Conservation (phyloP, 2,888 invertebrate genomes). For the Ichneumoninae sp. region DNA sequence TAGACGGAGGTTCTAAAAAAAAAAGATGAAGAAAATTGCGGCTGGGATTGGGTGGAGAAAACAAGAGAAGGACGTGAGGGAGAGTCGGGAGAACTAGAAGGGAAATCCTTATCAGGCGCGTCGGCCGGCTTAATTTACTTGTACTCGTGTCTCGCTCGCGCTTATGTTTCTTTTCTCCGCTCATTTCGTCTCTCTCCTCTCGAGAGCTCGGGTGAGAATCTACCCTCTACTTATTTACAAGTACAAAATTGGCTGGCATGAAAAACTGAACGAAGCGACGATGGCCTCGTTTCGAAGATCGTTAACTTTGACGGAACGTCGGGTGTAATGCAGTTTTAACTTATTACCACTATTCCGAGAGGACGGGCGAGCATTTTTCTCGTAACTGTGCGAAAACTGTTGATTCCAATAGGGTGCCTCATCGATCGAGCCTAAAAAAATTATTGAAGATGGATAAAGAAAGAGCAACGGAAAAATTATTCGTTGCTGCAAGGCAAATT, state of each 20-base stretch:
- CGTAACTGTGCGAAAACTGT: not conserved
- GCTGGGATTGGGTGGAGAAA: constrained; percentile 47
- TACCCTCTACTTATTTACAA: constrained; percentile 89
- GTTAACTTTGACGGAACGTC: constrained; percentile 67
- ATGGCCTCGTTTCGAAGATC: constrained; percentile 65
- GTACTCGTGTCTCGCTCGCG: constrained; percentile 85
- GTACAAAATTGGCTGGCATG: constrained; percentile 75
- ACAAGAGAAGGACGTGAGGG: constrained; percentile 61
- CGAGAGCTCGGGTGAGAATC: constrained; percentile 81
- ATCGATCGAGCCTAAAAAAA: no score
- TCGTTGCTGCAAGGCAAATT: no score
- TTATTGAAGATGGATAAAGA: not conserved
- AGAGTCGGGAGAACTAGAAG: constrained; percentile 77
- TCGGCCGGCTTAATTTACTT: constrained; percentile 92
- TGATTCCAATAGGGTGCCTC: not conserved
- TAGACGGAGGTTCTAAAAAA: constrained; percentile 73
- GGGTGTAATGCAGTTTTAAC: constrained; percentile 66
- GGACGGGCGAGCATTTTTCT: constrained; percentile 11
- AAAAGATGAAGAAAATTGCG: constrained; percentile 56
- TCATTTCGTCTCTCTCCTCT: constrained; percentile 81
- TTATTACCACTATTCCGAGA: constrained; percentile 60
- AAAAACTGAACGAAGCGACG: constrained; percentile 56
- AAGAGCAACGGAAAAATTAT: not conserved
- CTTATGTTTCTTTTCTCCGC: constrained; percentile 15
- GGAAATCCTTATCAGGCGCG: constrained; percentile 89